A percentile compares a stretch with the other conserved stretches of the same genome.
Conservation (phyloP, 2,888 invertebrate genomes). For the Pterostichus madidus region DNA sequence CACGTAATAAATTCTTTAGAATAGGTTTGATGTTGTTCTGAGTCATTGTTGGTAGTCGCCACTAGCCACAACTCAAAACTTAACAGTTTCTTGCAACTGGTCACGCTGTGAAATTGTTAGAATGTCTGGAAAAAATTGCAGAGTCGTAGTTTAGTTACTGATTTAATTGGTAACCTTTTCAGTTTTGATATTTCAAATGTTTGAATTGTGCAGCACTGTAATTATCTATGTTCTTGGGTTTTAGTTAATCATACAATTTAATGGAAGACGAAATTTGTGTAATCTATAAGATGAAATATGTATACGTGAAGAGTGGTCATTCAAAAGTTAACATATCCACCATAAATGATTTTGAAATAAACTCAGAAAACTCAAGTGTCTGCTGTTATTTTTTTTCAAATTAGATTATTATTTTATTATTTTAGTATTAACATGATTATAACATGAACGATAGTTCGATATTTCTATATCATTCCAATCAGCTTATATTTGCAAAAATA, state of each 20-base stretch:
- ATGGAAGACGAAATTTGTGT: not conserved
- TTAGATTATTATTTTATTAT: too few relatives aligned
- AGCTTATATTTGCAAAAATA: too few relatives aligned
- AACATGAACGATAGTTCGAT: too few relatives aligned
- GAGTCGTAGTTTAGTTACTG: conserved; percentile 31
- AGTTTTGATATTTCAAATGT: conserved; percentile 10
- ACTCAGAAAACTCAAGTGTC: too few relatives aligned
- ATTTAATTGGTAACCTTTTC: conserved; percentile 22
- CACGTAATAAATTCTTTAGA: conserved; percentile 59
- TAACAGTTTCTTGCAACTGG: conserved; percentile 42
- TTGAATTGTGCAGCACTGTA: conserved; percentile 3
- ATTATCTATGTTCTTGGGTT: not conserved
- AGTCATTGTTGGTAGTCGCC: conserved; percentile 35
- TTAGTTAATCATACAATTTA: not conserved
- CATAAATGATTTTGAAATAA: too few relatives aligned
- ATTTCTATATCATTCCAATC: too few relatives aligned
- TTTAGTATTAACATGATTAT: too few relatives aligned
- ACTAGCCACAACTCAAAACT: conserved; percentile 3
- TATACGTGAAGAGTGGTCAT: too few relatives aligned
- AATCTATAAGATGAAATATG: too few relatives aligned
- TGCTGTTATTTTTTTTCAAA: too few relatives aligned
- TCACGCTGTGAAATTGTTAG: conserved; percentile 43
- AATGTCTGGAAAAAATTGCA: conserved; percentile 13
- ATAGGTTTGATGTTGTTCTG: conserved; percentile 27
- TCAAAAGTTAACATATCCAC: too few relatives aligned